Percentiles rank a stretch among this genome's conserved stretches.
phyloP scores from a whole-genome alignment of 2,888 invertebrate species.

The Sialis fuliginosa region DNA sequence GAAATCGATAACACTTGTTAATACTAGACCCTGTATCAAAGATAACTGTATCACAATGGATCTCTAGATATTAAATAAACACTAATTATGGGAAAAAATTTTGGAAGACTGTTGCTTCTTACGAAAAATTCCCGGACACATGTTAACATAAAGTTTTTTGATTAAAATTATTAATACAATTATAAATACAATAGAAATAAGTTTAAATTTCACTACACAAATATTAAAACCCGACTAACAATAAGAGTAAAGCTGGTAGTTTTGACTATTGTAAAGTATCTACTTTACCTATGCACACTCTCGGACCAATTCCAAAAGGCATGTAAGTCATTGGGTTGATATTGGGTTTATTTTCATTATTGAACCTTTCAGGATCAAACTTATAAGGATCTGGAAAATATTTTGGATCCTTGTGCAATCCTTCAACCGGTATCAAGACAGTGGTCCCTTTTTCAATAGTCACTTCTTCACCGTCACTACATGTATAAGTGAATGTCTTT shows the following conservation, averaged over 20 bases:
- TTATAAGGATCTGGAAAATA: conserved; percentile 31
- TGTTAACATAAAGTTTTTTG: no score
- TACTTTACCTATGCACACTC: conserved; percentile 17
- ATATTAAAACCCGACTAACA: no score
- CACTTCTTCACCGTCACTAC: conserved; percentile 11
- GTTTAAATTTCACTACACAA: no score
- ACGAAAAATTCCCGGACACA: no score
- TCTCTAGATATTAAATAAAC: no score
- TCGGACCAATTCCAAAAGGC: conserved; percentile 26
- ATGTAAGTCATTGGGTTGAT: conserved; percentile 28
- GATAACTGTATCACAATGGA: no score
- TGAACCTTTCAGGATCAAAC: conserved; percentile 32
- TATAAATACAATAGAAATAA: not conserved
- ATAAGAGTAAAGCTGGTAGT: no score
- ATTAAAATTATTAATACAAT: not conserved
- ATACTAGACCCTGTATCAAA: no score
- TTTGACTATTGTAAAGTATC: no score
- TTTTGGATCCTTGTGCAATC: conserved; percentile 24
- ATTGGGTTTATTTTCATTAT: conserved; percentile 27
- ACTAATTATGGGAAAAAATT: no score
- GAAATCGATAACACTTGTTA: no score
- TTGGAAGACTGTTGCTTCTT: no score
- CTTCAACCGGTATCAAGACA: conserved; percentile 21
- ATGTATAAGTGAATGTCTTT: conserved; percentile 26
- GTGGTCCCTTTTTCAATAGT: conserved; percentile 16